Conservation (phyloP, 2,888 invertebrate genomes). For the Parapristionchus giblindavisi region DNA sequence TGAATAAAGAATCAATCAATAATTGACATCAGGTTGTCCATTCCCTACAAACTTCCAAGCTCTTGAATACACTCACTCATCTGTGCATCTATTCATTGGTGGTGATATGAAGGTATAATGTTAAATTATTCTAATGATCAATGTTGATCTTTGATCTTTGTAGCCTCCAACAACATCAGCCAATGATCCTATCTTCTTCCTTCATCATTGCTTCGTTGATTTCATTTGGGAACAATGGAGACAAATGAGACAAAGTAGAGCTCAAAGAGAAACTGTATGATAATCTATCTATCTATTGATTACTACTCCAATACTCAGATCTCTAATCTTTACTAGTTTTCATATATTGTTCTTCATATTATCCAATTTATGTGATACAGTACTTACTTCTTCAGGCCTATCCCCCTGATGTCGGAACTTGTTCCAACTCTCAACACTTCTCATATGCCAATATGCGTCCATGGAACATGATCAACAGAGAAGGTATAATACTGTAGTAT, state of each 20-base stretch:
- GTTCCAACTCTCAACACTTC: conserved; percentile 68
- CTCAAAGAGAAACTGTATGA: conserved; percentile 57
- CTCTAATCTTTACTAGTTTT: no score
- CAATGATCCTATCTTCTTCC: conserved; percentile 64
- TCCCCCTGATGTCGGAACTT: conserved; percentile 63
- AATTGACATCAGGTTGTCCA: conserved; percentile 56
- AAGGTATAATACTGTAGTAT: conserved; percentile 44
- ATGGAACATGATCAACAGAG: conserved; percentile 66
- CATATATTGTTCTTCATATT: no score
- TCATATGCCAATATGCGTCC: conserved; percentile 66
- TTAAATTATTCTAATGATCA: background rate
- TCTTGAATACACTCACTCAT: conserved; percentile 66
- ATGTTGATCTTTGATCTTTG: background rate
- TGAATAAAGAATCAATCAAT: background rate
- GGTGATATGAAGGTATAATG: conserved; percentile 63
- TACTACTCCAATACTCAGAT: no score
- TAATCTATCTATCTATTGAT: background rate
- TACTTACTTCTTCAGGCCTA: conserved; percentile 58
- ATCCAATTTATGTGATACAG: no score
- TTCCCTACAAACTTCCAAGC: conserved; percentile 67
- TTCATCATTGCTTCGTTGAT: conserved; percentile 67
- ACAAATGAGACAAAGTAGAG: conserved; percentile 61
- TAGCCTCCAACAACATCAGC: conserved; percentile 58
- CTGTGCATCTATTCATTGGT: conserved; percentile 66
- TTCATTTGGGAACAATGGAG: conserved; percentile 67